phyloP scores from a whole-genome alignment of 2,113 vertebrate genomes.

The Mystacornis crossleyi region DNA sequence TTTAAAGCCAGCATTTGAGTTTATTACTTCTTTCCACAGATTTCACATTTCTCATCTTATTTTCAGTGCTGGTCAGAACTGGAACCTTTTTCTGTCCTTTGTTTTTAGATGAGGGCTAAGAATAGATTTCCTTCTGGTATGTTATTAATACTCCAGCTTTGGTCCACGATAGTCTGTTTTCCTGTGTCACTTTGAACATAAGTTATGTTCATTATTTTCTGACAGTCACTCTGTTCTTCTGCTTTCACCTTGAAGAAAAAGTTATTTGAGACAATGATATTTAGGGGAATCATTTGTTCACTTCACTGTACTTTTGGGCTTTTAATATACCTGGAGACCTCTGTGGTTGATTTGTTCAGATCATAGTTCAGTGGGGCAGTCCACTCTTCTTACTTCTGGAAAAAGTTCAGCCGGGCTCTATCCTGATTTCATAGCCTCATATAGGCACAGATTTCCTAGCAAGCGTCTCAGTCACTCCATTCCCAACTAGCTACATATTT shows the following conservation, averaged over 20 bases:
- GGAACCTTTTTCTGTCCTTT: background rate
- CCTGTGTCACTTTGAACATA: background rate
- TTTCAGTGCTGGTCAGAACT: background rate
- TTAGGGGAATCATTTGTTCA: background rate
- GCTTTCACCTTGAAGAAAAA: background rate
- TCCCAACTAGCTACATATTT: background rate
- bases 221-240: background rate
- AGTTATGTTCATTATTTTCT: background rate
- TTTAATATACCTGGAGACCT: background rate
- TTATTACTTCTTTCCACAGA: conserved; percentile 42
- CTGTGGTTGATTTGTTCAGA: background rate
- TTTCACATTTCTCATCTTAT: conserved; percentile 41
- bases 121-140: background rate
- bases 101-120: background rate
- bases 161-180: background rate
- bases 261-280: background rate
- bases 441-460: background rate
- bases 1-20: background rate
- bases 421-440: background rate
- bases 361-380: background rate
- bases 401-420: background rate
- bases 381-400: background rate
- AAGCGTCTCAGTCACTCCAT: background rate
- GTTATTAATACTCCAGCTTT: background rate
- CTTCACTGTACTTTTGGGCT: background rate